Percentiles rank a stretch among this genome's conserved stretches.
These are phyloP conservation scores for Tanypteryx hageni DNA, from an alignment of 2,888 invertebrate species.

Conservation along the genomic window DNA sequence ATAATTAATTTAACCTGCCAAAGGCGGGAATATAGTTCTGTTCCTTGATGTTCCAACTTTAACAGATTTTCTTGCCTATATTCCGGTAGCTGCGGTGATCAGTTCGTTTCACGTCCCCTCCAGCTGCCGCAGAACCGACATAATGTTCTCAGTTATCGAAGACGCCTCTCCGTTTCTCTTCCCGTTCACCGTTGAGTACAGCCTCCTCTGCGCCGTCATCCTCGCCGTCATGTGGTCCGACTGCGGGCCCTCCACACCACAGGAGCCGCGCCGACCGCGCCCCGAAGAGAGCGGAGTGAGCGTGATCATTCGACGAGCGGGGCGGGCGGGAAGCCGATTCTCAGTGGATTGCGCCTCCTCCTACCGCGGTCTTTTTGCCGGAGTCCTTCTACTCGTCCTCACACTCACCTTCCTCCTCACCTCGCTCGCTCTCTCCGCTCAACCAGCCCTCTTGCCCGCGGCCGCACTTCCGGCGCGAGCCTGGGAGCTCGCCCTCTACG, in stretches of 20 bases:
- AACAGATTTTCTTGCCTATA: background rate
- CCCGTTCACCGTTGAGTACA: conserved; percentile 79
- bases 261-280: background rate
- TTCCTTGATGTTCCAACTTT: background rate
- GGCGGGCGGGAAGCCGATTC: background rate
- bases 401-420: conserved; percentile 90
- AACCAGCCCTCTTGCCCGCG: conserved; percentile 19
- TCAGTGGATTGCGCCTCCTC: conserved; percentile 49
- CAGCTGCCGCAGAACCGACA: conserved; percentile 80
- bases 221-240: conserved; percentile 77
- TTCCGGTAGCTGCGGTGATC: background rate
- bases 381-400: conserved; percentile 87
- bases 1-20: too few species aligned
- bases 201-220: conserved; percentile 77
- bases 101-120: conserved; percentile 66
- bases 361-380: conserved; percentile 75
- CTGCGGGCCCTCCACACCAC: background rate
- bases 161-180: conserved; percentile 79
- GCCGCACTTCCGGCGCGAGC: conserved; percentile 77
- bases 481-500: conserved; percentile 75
- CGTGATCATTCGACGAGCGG: conserved; percentile 61
- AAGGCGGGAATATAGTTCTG: background rate
- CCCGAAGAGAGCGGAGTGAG: conserved; percentile 65
- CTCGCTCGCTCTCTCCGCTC: background rate
- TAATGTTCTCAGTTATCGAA: conserved; percentile 84